Conservation (phyloP, 53 echinoderm and acorn worm genomes). For the Stichopus horrens region DNA sequence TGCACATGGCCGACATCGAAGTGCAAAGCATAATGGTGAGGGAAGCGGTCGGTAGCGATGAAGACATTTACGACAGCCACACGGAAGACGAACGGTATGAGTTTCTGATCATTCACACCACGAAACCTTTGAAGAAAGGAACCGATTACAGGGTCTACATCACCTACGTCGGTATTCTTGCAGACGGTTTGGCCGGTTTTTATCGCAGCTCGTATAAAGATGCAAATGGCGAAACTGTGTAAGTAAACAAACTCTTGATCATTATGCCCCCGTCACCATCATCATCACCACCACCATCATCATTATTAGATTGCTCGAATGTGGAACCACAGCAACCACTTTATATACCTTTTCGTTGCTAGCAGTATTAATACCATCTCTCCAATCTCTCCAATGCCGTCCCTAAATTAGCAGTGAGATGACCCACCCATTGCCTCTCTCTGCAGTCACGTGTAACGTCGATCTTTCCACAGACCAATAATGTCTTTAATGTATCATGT, state of each 20-base stretch:
- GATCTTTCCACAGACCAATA: too few relatives aligned
- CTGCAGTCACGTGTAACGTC: too few relatives aligned
- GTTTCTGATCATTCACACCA: slow-evolving; percentile 65
- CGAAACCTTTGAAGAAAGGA: slow-evolving; percentile 42
- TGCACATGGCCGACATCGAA: slow-evolving; percentile 80
- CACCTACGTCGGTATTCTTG: slow-evolving; percentile 69
- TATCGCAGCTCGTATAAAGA: slow-evolving; percentile 81
- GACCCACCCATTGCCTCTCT: too few relatives aligned
- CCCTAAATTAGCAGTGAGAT: too few relatives aligned
- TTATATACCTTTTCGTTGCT: too few relatives aligned
- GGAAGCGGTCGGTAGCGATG: slow-evolving; percentile 24
- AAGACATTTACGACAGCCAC: slow-evolving; percentile 36
- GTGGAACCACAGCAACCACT: too few relatives aligned
- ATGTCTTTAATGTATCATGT: too few relatives aligned
- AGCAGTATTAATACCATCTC: too few relatives aligned
- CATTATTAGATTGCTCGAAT: too few relatives aligned
- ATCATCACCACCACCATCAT: too few relatives aligned
- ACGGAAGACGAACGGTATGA: slow-evolving; percentile 53
- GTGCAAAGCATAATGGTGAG: slow-evolving; percentile 33
- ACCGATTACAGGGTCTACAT: slow-evolving; percentile 66
- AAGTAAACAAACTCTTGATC: slow-evolving; percentile 26
- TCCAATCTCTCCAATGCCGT: too few relatives aligned
- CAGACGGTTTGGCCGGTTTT: slow-evolving; percentile 79
- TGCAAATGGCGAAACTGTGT: slow-evolving; percentile 70
- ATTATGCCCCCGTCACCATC: too few relatives aligned